These are phyloP conservation scores for Cepaea nemoralis DNA, from an alignment of 1,140 invertebrate genomes.

Conservation along the genomic window DNA sequence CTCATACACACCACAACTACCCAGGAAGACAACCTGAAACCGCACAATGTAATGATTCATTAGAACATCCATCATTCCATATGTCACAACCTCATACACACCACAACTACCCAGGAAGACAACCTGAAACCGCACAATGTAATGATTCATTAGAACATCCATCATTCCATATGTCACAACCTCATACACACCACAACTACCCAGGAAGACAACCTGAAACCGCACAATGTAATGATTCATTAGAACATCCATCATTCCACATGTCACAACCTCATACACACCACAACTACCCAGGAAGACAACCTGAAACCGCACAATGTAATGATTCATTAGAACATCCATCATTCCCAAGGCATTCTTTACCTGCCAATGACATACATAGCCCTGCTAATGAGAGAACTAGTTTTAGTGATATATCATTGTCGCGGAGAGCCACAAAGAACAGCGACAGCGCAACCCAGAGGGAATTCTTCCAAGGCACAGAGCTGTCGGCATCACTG, in stretches of 20 bases:
- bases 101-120: too few species aligned
- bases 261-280: neutral
- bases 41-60: neutral
- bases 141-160: too few species aligned
- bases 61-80: neutral
- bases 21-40: neutral
- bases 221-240: too few species aligned
- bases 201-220: too few species aligned
- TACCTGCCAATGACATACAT: neutral
- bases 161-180: too few species aligned
- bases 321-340: neutral
- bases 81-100: too few species aligned
- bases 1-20: neutral
- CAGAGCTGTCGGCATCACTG: constrained; percentile 48
- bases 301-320: neutral
- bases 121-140: too few species aligned
- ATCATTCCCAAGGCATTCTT: neutral
- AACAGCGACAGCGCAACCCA: constrained; percentile 26
- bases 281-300: neutral
- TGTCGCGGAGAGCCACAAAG: constrained; percentile 31
- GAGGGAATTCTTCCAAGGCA: constrained; percentile 46
- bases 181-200: too few species aligned
- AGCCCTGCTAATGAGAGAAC: neutral
- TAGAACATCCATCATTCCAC: too few species aligned
- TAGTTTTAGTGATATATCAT: constrained; percentile 19